phyloP scores from a whole-genome alignment of 1,140 invertebrate species.

The Drosophila seguyi region DNA sequence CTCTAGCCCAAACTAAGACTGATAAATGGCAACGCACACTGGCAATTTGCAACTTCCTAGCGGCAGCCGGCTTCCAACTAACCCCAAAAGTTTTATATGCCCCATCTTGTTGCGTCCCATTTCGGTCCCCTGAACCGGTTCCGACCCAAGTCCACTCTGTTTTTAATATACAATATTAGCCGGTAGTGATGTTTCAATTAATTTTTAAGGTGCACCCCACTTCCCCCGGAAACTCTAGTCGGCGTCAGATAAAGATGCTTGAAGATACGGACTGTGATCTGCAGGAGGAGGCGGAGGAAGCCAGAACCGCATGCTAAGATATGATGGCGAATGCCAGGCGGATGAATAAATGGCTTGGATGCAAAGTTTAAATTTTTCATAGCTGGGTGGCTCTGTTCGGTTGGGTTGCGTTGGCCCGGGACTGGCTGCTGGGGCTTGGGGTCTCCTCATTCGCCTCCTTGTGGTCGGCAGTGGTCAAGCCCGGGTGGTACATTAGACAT shows the following conservation, averaged over 20 bases:
- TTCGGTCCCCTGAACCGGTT: constrained; percentile 6
- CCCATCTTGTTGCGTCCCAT: constrained; percentile 5
- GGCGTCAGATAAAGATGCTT: constrained; percentile 7
- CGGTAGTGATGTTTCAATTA: constrained; percentile 79
- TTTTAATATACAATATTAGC: constrained; percentile 79
- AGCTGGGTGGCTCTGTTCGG: constrained; percentile 43
- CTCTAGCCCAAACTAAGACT: constrained; percentile 62
- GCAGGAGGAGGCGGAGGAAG: constrained; percentile 1
- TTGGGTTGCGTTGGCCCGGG: constrained; percentile 1
- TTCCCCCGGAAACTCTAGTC: constrained; percentile 9
- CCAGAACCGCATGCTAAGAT: constrained; percentile 74
- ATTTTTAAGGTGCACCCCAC: constrained; percentile 70
- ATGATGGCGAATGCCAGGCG: constrained; percentile 66
- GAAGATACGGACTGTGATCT: constrained; percentile 28
- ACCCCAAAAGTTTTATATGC: constrained; percentile 33
- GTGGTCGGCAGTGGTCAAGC: constrained; percentile 32
- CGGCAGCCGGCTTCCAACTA: not conserved
- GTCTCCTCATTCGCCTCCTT: constrained; percentile 10
- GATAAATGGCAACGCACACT: constrained; percentile 75
- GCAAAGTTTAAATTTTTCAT: constrained; percentile 79
- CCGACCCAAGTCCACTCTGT: constrained; percentile 24
- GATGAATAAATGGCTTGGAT: constrained; percentile 74
- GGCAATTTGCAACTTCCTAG: constrained; percentile 63
- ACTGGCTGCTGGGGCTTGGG: not conserved
- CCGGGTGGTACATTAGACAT: constrained; percentile 10